phyloP scores from a whole-genome alignment of 2,797 vertebrate species.

The Novumbra hubbsi region DNA sequence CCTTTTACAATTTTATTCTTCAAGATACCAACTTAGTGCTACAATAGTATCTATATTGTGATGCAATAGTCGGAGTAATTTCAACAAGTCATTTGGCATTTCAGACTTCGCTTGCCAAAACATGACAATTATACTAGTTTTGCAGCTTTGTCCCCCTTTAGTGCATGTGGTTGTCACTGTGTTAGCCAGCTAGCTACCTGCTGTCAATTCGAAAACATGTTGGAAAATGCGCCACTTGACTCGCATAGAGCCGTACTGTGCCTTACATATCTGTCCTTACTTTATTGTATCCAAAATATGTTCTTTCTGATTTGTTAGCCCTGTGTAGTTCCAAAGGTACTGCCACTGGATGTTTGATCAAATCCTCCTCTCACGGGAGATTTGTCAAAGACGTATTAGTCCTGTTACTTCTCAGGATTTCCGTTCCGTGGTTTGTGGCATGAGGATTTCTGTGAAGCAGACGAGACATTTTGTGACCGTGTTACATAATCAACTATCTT shows the following conservation, averaged over 20 bases:
- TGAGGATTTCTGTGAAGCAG: background rate
- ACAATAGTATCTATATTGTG: background rate
- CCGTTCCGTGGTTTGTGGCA: background rate
- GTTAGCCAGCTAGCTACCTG: background rate
- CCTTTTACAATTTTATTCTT: background rate
- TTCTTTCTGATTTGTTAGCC: background rate
- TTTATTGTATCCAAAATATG: background rate
- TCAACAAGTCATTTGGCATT: background rate
- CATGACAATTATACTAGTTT: background rate
- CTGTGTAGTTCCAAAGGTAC: background rate
- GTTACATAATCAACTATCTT: constrained; percentile 1
- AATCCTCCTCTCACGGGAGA: background rate
- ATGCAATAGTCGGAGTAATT: background rate
- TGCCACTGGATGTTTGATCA: background rate
- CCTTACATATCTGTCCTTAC: background rate
- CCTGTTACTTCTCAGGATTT: background rate
- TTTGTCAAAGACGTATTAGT: background rate
- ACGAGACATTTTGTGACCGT: background rate
- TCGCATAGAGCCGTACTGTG: background rate
- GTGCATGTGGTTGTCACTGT: background rate
- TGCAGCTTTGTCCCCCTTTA: background rate
- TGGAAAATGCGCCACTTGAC: background rate
- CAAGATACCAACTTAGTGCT: background rate
- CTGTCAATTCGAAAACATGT: background rate
- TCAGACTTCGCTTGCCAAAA: background rate